phyloP scores from a whole-genome alignment of 2,113 vertebrate species.

The Cyphomyrus plagiostoma region DNA sequence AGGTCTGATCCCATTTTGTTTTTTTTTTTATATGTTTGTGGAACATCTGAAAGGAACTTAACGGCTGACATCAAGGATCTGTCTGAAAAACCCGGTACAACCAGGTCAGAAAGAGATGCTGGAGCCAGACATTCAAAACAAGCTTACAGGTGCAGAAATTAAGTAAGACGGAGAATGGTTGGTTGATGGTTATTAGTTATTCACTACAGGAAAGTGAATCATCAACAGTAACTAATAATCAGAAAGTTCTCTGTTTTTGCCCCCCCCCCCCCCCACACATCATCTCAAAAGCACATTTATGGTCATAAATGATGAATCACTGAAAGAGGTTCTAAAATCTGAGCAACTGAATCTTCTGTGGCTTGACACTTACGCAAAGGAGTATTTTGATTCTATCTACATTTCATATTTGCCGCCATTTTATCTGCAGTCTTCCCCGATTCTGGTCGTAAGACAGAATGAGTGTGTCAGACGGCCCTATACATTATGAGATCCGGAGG shows the following conservation, averaged over 20 bases:
- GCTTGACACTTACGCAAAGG: neutral
- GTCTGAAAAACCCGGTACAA: too few relatives aligned
- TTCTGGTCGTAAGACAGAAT: neutral
- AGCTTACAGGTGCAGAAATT: neutral
- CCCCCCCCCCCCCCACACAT: neutral
- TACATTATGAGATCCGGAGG: neutral
- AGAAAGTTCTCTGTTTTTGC: neutral
- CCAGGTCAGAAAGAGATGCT: neutral
- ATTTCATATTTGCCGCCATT: neutral
- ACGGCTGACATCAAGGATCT: neutral
- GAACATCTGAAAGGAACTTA: neutral
- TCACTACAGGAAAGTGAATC: neutral
- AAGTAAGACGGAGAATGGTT: neutral
- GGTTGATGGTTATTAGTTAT: neutral
- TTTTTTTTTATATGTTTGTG: too few relatives aligned
- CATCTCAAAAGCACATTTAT: neutral
- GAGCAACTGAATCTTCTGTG: neutral
- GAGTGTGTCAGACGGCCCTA: neutral
- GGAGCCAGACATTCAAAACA: neutral
- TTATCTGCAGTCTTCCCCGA: neutral
- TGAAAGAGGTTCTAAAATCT: neutral
- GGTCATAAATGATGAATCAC: neutral
- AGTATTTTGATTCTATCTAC: neutral
- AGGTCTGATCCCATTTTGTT: neutral
- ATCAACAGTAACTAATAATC: neutral